phyloP scores from a whole-genome alignment of 2,888 invertebrate genomes.

The Acanthosepion lycidas region DNA sequence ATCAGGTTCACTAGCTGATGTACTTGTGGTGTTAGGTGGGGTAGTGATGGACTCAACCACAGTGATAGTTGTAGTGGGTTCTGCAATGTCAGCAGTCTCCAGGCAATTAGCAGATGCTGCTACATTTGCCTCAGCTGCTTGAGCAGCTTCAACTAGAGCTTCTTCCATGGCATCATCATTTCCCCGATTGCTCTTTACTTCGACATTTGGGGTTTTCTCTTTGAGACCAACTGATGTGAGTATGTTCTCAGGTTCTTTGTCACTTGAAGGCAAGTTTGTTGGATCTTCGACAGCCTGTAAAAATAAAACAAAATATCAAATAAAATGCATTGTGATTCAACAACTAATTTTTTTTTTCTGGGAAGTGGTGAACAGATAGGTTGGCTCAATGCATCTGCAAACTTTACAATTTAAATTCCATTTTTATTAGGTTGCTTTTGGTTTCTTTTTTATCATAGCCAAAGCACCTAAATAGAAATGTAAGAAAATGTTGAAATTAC shows the following conservation, averaged over 20 bases:
- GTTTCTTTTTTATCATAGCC: too few species aligned
- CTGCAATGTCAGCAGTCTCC: background rate
- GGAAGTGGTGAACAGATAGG: background rate
- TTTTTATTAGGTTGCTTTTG: too few species aligned
- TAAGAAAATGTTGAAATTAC: too few species aligned
- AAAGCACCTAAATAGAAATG: too few species aligned
- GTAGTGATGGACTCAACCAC: background rate
- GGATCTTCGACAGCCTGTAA: background rate
- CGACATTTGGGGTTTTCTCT: background rate
- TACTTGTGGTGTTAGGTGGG: background rate
- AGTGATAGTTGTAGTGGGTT: background rate
- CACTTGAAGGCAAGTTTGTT: background rate
- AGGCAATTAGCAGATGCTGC: background rate
- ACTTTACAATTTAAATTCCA: too few species aligned
- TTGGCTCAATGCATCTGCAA: too few species aligned
- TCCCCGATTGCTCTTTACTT: background rate
- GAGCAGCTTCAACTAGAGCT: background rate
- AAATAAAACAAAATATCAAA: background rate
- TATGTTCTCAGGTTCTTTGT: background rate
- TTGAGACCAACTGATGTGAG: slow-evolving; percentile 37
- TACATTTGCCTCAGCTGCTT: background rate
- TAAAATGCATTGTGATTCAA: background rate
- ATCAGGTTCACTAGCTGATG: background rate
- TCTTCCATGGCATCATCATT: slow-evolving; percentile 33
- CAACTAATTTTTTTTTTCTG: too few species aligned